Evolutionary conservation across 2,113 vertebrate species (phyloP), one percentile per base, ranked within the genome.

Genomic region (Argyrosomus japonicus): DNA sequence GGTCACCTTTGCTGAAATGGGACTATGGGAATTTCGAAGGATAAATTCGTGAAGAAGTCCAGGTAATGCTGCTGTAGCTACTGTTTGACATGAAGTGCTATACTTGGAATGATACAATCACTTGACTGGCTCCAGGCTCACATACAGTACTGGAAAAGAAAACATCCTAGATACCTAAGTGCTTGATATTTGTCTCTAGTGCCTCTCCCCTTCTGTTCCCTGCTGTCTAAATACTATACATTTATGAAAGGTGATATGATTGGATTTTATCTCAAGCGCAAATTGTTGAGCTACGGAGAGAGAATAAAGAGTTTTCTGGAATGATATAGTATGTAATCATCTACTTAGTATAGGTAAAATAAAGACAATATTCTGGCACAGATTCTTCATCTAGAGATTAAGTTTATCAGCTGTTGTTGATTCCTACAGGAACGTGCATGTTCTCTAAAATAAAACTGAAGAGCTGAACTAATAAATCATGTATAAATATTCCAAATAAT

Each of bases 11-110:
- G n/a, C 32, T 56, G 45, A 73, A 70, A 60, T 65, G 12, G 4
- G 21, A 48, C 32, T 69, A 21, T 75, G 15, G 47, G 54, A 60
- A 54, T 43, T 70, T 68, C 67, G 27, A 69, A 67, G 64, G 73
- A n/a, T 65, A 3, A 21, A 53, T 40, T 19, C 21, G 13, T 21
- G 19, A 53, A 78, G 19, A 50, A n/a, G 64, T 56, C 21, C 5
- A 27, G 48, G 82, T 71, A 21, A 14, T 63, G 63, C 32, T 61
- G 69, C 50, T 21, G 29, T 7, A 51, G 60, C 53, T 50, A 25
- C 51, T 64, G 51, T 61, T 15, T 61, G 56, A 51, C 54, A 61
- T 69, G 50, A 45, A 27, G 61, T 19, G 61, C 17, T 40, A 1
- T 25, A 13, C 29, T 60, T 18, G 12, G n/a, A 18, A 21, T 67